Percentiles rank a stretch among this genome's conserved stretches.
Evolutionary conservation across 2,113 vertebrate species (phyloP).

Genomic region (Excalfactoria chinensis): DNA sequence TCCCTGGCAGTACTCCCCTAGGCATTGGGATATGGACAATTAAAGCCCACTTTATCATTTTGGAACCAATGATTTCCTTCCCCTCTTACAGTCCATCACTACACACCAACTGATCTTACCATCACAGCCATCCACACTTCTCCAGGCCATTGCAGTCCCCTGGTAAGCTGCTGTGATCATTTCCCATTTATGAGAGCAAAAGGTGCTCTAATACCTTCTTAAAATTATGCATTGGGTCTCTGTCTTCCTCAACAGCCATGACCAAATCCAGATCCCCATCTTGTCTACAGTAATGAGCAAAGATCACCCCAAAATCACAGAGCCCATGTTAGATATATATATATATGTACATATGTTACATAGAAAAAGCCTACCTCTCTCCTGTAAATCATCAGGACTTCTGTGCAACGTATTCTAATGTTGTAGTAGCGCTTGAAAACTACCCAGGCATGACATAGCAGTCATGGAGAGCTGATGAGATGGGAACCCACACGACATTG

Average conservation of each 20-base stretch:
- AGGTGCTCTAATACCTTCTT: background rate
- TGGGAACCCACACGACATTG: constrained; percentile 36
- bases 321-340: background rate
- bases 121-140: background rate
- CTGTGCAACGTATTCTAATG: background rate
- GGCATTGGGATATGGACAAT: constrained; percentile 73
- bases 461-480: constrained; percentile 48
- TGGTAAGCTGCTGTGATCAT: background rate
- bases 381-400: background rate
- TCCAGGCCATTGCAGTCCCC: background rate
- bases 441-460: constrained; percentile 32
- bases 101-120: background rate
- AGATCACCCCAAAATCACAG: background rate
- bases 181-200: background rate
- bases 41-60: constrained; percentile 76
- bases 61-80: constrained; percentile 51
- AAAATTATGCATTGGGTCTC: background rate
- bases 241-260: background rate
- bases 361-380: background rate
- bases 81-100: constrained; percentile 20
- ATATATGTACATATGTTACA: background rate
- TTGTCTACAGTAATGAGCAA: background rate
- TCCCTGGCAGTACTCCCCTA: constrained; percentile 68
- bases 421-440: constrained; percentile 9
- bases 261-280: background rate